Conservation (phyloP, 2,797 vertebrate species). For the Pachyuromys duprasi region DNA sequence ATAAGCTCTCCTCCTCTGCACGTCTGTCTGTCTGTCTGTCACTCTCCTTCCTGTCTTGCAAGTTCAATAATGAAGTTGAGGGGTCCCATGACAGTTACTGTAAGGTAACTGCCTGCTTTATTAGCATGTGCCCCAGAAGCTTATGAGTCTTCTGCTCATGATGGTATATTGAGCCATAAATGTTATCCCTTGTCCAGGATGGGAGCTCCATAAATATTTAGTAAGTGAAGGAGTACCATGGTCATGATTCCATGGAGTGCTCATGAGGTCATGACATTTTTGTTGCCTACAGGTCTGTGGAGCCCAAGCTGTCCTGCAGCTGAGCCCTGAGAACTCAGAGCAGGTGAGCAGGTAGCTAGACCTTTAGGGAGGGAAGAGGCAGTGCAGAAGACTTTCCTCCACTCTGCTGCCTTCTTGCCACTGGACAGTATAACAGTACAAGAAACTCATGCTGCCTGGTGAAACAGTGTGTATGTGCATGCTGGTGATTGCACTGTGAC, state of each 20-base stretch:
- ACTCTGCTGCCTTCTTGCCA: neutral
- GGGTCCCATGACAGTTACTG: neutral
- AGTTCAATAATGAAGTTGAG: neutral
- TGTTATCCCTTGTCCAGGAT: neutral
- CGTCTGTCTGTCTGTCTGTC: neutral
- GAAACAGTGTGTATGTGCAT: neutral
- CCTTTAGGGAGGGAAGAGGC: neutral
- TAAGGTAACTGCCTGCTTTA: neutral
- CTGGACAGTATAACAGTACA: neutral
- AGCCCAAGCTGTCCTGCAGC: conserved; percentile 94
- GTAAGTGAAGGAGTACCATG: too few species aligned
- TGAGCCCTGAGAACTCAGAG: conserved; percentile 97
- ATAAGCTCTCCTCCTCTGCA: neutral
- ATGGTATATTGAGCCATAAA: neutral
- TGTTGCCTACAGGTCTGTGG: conserved; percentile 90
- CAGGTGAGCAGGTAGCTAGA: conserved; percentile 87
- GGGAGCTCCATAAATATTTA: neutral
- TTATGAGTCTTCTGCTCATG: neutral
- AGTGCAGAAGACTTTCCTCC: neutral
- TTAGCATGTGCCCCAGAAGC: accelerated
- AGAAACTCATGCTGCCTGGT: neutral
- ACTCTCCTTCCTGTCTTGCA: neutral
- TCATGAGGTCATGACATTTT: neutral
- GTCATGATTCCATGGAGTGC: neutral
- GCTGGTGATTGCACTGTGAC: neutral